These are phyloP conservation scores for Synanthedon andrenaeformis DNA, from an alignment of 2,888 invertebrate genomes.

Conservation along the genomic window DNA sequence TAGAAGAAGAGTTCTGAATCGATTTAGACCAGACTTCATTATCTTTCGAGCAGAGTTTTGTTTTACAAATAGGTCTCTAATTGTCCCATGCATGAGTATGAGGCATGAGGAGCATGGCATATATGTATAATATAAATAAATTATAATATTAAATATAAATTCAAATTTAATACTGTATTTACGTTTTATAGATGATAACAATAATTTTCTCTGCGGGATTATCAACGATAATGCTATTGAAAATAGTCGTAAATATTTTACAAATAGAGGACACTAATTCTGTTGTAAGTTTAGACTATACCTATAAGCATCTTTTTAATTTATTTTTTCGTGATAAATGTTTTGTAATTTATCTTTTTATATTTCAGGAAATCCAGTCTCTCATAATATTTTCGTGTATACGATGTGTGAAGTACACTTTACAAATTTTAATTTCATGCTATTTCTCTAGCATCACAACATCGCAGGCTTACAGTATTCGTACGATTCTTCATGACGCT, in stretches of 20 bases:
- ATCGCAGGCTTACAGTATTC: constrained; percentile 30
- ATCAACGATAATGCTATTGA: constrained; percentile 35
- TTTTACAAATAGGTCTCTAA: no score
- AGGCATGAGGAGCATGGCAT: no score
- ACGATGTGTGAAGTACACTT: constrained; percentile 34
- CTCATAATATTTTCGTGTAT: constrained; percentile 1
- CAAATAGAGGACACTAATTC: constrained; percentile 17
- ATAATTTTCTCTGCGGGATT: constrained; percentile 38
- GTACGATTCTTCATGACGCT: constrained; percentile 41
- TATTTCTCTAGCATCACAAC: constrained; percentile 39
- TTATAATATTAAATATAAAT: no score
- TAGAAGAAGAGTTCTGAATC: no score
- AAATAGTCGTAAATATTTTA: constrained; percentile 26
- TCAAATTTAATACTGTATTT: background rate
- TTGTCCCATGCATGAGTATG: no score
- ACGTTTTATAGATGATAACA: constrained; percentile 30
- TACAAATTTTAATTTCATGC: constrained; percentile 37
- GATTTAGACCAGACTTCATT: no score
- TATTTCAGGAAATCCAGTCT: constrained; percentile 2
- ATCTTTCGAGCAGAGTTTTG: no score
- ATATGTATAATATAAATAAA: no score
- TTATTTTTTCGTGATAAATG: no score
- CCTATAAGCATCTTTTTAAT: no score
- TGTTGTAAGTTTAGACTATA: constrained; percentile 13
- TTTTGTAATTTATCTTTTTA: background rate